phyloP scores from a whole-genome alignment of 2,113 vertebrate genomes.

The Sminthopsis crassicaudata region DNA sequence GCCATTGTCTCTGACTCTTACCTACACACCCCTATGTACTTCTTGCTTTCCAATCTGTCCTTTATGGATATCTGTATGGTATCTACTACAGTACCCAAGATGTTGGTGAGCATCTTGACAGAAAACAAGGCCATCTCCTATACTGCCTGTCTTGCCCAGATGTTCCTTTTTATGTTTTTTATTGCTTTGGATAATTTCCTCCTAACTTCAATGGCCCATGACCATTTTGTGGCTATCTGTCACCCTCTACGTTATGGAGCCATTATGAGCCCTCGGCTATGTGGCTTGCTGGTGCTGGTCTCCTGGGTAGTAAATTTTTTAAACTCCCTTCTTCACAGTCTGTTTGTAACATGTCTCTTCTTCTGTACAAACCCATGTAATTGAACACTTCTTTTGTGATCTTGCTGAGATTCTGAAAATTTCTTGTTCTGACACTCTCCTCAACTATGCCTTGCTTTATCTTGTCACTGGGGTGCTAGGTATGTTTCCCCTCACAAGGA shows the following conservation, averaged over 20 bases:
- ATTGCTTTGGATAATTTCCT: not conserved
- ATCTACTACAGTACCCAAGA: not conserved
- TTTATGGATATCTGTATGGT: conserved; percentile 1
- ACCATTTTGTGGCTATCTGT: conserved; percentile 19
- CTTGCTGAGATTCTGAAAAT: conserved; percentile 29
- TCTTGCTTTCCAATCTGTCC: conserved; percentile 4
- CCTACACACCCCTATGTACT: conserved; percentile 22
- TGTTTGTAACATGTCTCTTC: not conserved
- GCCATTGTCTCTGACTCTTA: not conserved
- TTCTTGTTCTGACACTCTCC: conserved; percentile 14
- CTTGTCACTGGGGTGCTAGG: not conserved
- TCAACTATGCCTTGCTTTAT: not conserved
- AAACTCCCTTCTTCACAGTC: conserved; percentile 1
- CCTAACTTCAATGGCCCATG: conserved; percentile 24
- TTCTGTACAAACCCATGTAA: not conserved
- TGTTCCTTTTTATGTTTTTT: not conserved
- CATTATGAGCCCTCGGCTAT: not conserved
- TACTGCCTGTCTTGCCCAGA: not conserved
- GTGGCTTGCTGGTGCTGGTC: not conserved
- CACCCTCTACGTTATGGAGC: not conserved
- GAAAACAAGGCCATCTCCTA: not conserved
- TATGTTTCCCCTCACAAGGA: conserved; percentile 4
- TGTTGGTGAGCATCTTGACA: conserved; percentile 1
- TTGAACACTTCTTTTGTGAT: conserved; percentile 35
- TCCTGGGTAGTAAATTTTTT: not conserved